Evolutionary conservation across 1,140 invertebrate species (phyloP), one percentile per base, ranked within the genome.

Genomic region (Musca domestica): DNA sequence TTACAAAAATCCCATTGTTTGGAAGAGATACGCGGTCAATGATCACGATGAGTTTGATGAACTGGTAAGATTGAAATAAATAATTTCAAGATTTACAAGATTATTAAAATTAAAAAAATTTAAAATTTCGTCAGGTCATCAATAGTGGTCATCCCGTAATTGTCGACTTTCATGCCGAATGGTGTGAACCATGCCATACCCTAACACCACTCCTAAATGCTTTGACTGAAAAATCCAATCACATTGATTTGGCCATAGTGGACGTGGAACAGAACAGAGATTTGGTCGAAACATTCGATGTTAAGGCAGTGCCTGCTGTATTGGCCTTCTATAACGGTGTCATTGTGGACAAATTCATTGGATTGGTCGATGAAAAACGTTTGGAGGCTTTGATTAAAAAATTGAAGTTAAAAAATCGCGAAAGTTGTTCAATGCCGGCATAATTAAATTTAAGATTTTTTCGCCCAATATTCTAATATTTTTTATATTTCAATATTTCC

Each of bases 171-270:
- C 92, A 94, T 74, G 92, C 92, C 4, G 91, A 94, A 71, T 98
- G 96, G 96, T 89, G 96, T 83, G 95, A 96, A 75, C 96, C 96
- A 0, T 98, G 96, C 82, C 96, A 96, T 83, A 90, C 96, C 66
- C 84, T 98, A 2, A 95, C 92, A 15, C 96, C 96, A 15, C 90
- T 95, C 79, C 85, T 98, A 73, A 91, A 94, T 77, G 88, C 91
- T 73, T 80, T 96, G 3, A 86, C 98, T 20, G 90, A 89, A 68
- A 88, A 89, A 12, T 87, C 91, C 64, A 87, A 89, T 7, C 87
- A 92, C 63, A 86, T 98, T 51, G 87, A 96, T 82, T 84, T 98
- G 71, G 96, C 95, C 4, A 91, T 95, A 64, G 89, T 98, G 1
- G 93, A 98, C 84, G 93, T 98, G 14, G 96, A 98, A 84, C 87